These are phyloP conservation scores for Xiphorhynchus elegans DNA, from an alignment of 2,113 vertebrate species.

Conservation along the genomic window DNA sequence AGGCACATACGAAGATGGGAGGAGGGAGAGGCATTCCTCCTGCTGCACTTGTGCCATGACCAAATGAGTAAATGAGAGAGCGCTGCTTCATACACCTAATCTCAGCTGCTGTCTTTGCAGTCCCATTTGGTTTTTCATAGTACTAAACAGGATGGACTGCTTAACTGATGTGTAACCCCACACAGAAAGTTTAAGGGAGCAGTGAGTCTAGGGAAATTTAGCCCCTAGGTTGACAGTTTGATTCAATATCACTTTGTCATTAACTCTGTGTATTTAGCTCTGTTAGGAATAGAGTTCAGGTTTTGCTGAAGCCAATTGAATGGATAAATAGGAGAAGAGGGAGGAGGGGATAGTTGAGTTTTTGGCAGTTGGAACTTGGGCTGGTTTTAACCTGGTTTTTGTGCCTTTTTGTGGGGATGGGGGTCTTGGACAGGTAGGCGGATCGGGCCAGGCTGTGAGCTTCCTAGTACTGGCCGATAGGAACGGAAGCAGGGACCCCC, in stretches of 20 bases:
- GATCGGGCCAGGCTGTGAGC: too few relatives aligned
- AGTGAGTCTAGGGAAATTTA: neutral
- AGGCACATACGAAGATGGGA: neutral
- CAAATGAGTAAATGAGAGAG: neutral
- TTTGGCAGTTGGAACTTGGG: too few relatives aligned
- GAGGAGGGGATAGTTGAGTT: too few relatives aligned
- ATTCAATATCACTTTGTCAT: conserved; percentile 9
- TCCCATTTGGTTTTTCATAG: neutral
- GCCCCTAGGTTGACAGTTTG: neutral
- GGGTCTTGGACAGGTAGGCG: too few relatives aligned
- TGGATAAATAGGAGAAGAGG: too few relatives aligned
- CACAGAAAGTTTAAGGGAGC: neutral
- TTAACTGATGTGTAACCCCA: neutral
- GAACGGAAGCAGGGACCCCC: too few relatives aligned
- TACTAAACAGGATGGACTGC: neutral
- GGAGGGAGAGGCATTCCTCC: neutral
- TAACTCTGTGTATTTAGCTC: neutral
- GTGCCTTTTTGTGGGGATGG: too few relatives aligned
- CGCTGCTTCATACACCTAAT: neutral
- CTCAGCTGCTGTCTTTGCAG: neutral
- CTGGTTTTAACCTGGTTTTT: too few relatives aligned
- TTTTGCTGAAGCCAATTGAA: too few relatives aligned
- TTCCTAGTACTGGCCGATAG: too few relatives aligned
- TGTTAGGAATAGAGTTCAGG: too few relatives aligned
- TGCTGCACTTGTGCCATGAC: neutral